phyloP scores from a whole-genome alignment of 2,113 vertebrate genomes.

The Rhabdornis inornatus region DNA sequence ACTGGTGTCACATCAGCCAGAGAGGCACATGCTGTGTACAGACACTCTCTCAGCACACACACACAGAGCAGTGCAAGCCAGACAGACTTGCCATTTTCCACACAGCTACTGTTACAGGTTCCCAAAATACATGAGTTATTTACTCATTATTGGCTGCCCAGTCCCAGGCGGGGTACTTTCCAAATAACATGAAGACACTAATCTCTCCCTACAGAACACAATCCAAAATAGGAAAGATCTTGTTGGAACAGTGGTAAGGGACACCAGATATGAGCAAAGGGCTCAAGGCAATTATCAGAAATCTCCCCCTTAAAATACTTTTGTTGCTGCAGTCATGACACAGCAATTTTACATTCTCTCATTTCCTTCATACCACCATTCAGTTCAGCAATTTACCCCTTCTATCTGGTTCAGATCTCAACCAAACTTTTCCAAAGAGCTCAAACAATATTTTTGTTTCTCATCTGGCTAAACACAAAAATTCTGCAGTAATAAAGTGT shows the following conservation, averaged over 20 bases:
- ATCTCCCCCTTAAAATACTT: constrained; percentile 4
- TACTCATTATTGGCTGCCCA: constrained; percentile 2
- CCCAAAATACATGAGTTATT: background rate
- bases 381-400: background rate
- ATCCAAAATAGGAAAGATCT: constrained; percentile 27
- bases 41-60: background rate
- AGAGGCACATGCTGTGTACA: background rate
- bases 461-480: background rate
- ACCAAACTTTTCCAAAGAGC: background rate
- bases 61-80: background rate
- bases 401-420: background rate
- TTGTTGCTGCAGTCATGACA: background rate
- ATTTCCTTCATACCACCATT: background rate
- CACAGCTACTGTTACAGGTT: constrained; percentile 7
- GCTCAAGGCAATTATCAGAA: background rate
- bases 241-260: background rate
- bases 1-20: background rate
- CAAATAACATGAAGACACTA: background rate
- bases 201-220: background rate
- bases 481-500: background rate
- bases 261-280: background rate
- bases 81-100: background rate
- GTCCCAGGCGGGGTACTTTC: background rate
- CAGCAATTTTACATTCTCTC: background rate
- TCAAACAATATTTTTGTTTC: background rate